Evolutionary conservation across 2,797 vertebrate genomes (phyloP).

Genomic region (Phataginus tricuspis): DNA sequence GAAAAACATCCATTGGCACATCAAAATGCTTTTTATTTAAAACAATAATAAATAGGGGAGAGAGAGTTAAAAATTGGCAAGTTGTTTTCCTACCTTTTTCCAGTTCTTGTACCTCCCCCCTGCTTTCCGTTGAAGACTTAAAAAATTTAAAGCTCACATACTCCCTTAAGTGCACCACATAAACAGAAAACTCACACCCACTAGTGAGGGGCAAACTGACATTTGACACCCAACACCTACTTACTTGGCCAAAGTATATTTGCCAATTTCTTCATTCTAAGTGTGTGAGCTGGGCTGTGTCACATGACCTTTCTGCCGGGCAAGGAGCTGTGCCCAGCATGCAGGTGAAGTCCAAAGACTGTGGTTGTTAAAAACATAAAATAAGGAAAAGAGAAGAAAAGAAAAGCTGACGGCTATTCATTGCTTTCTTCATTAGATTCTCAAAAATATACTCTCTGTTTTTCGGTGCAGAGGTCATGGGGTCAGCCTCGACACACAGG

Average conservation of each 20-base stretch:
- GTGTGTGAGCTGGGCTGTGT: neutral
- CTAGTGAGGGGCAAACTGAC: neutral
- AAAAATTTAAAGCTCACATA: neutral
- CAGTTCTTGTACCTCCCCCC: neutral
- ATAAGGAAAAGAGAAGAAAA: neutral
- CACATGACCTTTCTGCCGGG: neutral
- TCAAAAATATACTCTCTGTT: neutral
- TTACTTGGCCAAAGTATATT: neutral
- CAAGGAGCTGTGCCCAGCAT: neutral
- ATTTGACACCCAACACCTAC: neutral
- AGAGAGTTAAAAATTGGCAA: neutral
- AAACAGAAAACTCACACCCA: constrained; percentile 43
- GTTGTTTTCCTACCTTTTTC: neutral
- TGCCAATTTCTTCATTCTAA: neutral
- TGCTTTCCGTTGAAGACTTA: constrained; percentile 38
- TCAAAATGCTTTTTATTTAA: neutral
- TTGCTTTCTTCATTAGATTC: neutral
- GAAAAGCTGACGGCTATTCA: neutral
- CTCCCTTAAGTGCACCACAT: neutral
- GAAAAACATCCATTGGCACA: neutral
- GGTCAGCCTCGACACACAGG: neutral
- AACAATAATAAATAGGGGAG: neutral
- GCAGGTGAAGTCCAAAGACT: neutral
- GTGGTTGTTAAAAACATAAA: neutral
- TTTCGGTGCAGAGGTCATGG: neutral